A percentile compares a stretch with the other conserved stretches of the same genome.
Conservation (phyloP, 1,140 invertebrate genomes). For the Pseudoatta argentina region DNA sequence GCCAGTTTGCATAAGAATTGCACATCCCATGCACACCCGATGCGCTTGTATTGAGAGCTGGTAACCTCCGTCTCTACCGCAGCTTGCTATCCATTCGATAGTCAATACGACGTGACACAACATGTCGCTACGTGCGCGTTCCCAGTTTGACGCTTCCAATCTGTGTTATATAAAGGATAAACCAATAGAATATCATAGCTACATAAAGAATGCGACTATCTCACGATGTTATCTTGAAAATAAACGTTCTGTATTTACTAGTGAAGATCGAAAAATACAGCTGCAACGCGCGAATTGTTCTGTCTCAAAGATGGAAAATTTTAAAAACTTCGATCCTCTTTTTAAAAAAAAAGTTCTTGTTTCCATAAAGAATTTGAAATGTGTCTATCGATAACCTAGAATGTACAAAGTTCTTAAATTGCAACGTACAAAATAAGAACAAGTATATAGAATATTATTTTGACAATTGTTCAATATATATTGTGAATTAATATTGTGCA, state of each 20-base stretch:
- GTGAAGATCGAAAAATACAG: constrained; percentile 5
- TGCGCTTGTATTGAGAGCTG: constrained; percentile 65
- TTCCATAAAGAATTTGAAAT: background rate
- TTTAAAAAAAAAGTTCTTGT: background rate
- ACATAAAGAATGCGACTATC: constrained; percentile 34
- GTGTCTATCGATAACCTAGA: background rate
- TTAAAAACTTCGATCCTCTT: background rate
- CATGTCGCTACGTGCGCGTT: constrained; percentile 68
- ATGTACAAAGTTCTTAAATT: background rate
- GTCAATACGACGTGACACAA: constrained; percentile 78
- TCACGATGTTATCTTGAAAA: constrained; percentile 24
- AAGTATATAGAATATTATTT: background rate
- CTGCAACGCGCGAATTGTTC: constrained; percentile 13
- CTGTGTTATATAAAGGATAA: constrained; percentile 43
- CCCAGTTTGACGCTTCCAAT: constrained; percentile 48
- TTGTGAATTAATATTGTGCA: background rate
- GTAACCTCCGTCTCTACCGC: constrained; percentile 60
- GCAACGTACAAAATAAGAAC: background rate
- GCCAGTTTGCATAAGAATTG: constrained; percentile 85
- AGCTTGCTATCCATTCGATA: constrained; percentile 77
- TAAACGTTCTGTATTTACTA: constrained; percentile 1
- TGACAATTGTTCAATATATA: background rate
- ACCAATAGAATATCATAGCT: constrained; percentile 74
- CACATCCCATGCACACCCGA: constrained; percentile 78
- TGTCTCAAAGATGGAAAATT: background rate